These are phyloP conservation scores for Cettia cetti DNA, from an alignment of 2,113 vertebrate species.

Conservation along the genomic window DNA sequence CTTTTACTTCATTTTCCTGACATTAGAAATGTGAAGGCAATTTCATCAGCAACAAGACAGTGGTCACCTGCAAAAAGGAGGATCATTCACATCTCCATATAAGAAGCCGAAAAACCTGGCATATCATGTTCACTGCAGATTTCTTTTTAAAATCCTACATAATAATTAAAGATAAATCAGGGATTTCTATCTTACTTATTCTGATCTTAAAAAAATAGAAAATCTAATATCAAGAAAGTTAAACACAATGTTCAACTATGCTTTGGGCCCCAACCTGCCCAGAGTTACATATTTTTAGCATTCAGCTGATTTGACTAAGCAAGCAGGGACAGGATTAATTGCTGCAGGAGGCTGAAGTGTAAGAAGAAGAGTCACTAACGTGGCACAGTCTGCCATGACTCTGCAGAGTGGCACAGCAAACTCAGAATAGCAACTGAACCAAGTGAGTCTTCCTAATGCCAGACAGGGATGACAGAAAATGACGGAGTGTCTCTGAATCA, in stretches of 20 bases:
- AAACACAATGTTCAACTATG: neutral
- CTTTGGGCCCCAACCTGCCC: neutral
- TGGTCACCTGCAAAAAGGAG: neutral
- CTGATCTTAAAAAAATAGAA: neutral
- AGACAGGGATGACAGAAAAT: neutral
- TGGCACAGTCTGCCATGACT: neutral
- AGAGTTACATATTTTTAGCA: neutral
- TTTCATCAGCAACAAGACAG: neutral
- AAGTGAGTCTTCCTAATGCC: neutral
- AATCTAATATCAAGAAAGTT: neutral
- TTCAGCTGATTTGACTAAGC: neutral
- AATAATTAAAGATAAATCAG: neutral
- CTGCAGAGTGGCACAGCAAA: constrained; percentile 6
- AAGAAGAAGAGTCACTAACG: neutral
- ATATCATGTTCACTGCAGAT: neutral
- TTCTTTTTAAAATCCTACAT: neutral
- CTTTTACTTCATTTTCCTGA: neutral
- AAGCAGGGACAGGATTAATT: neutral
- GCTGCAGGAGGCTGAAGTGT: neutral
- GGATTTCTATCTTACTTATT: neutral
- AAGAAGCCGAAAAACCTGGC: neutral
- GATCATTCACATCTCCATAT: neutral
- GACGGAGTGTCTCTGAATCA: neutral
- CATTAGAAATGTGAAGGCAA: neutral
- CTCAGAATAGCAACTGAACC: neutral